These are phyloP conservation scores for Drosophila yooni DNA, from an alignment of 2,888 invertebrate genomes.

Conservation along the genomic window DNA sequence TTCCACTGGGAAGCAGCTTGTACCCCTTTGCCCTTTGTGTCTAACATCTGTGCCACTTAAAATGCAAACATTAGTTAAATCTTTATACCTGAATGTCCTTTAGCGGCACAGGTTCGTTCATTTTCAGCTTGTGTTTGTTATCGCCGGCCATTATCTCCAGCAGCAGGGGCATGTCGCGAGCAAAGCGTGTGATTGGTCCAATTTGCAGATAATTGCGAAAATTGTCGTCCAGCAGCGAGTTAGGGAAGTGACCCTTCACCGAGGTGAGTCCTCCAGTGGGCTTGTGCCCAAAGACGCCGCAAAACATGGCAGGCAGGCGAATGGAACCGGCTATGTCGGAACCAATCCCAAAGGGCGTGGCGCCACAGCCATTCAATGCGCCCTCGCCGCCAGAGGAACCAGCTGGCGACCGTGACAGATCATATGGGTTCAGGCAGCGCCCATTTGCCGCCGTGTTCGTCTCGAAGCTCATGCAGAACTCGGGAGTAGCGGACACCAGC, in stretches of 20 bases:
- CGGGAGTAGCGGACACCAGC: slow-evolving; percentile 94
- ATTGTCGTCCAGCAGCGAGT: slow-evolving; percentile 84
- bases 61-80: not conserved
- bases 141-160: slow-evolving; percentile 88
- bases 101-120: slow-evolving; percentile 85
- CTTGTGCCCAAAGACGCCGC: slow-evolving; percentile 95
- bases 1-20: not conserved
- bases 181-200: slow-evolving; percentile 92
- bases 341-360: slow-evolving; percentile 91
- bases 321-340: slow-evolving; percentile 96
- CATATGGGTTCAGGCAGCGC: slow-evolving; percentile 93
- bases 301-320: slow-evolving; percentile 92
- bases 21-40: not conserved
- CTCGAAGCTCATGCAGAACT: slow-evolving; percentile 95
- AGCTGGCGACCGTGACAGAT: slow-evolving; percentile 89
- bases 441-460: slow-evolving; percentile 92
- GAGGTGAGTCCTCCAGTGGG: slow-evolving; percentile 89
- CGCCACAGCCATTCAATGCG: slow-evolving; percentile 90
- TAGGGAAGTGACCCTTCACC: slow-evolving; percentile 88
- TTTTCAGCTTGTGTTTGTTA: slow-evolving; percentile 84
- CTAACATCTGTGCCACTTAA: not conserved
- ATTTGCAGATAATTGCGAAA: slow-evolving; percentile 87
- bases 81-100: slow-evolving; percentile 85
- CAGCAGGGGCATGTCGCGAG: slow-evolving; percentile 90
- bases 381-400: slow-evolving; percentile 97